Conservation (phyloP, 2,113 vertebrate genomes). For the Caranx ignobilis region DNA sequence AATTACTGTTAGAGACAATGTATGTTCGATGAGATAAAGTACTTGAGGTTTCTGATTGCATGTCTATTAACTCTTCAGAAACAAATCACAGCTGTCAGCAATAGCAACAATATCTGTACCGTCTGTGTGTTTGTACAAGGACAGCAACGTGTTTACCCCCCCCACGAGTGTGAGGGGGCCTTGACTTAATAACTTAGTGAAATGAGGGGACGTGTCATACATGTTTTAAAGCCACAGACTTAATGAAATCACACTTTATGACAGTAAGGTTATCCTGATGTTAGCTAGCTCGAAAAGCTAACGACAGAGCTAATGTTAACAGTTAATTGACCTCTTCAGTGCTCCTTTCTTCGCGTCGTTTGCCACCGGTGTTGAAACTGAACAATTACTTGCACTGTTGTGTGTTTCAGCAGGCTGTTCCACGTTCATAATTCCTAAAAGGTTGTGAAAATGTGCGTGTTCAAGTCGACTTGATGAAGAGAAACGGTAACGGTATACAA, state of each 20-base stretch:
- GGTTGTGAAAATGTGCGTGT: background rate
- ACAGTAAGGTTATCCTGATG: background rate
- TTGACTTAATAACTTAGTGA: background rate
- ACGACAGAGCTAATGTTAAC: conserved; percentile 6
- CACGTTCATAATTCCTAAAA: conserved; percentile 49
- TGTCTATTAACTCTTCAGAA: background rate
- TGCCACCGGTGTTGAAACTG: conserved; percentile 39
- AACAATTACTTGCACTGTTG: background rate
- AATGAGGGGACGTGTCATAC: background rate
- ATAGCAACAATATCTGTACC: background rate
- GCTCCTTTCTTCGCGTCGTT: conserved; percentile 35
- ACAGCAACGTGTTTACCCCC: no score
- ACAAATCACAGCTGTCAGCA: background rate
- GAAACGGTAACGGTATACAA: background rate
- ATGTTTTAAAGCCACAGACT: background rate
- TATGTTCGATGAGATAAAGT: background rate
- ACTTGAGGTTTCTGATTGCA: background rate
- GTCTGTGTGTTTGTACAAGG: background rate
- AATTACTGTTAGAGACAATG: background rate
- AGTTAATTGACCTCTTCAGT: conserved; percentile 53
- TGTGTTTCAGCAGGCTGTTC: conserved; percentile 3
- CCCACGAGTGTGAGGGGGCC: background rate
- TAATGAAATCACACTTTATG: no score
- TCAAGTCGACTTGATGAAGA: background rate
- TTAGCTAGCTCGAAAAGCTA: background rate